These are phyloP conservation scores for Lucifuga dentata DNA, from an alignment of 2,113 vertebrate species.

Conservation along the genomic window DNA sequence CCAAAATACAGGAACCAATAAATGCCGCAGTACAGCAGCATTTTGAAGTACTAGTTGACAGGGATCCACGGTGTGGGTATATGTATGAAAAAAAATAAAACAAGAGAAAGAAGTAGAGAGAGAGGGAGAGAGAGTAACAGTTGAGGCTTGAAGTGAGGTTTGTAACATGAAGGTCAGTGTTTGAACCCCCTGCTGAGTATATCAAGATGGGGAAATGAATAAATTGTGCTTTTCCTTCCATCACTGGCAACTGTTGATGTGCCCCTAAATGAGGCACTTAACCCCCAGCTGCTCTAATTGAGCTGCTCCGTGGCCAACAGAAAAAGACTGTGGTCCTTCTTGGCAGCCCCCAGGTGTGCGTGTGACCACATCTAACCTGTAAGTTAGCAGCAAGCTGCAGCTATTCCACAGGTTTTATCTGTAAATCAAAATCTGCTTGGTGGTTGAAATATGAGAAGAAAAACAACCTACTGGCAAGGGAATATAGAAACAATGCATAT, in stretches of 20 bases:
- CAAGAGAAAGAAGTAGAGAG: too few relatives aligned
- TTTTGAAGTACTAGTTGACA: conserved; percentile 67
- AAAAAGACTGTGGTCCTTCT: conserved; percentile 43
- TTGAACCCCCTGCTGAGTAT: conserved; percentile 21
- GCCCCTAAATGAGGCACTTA: conserved; percentile 58
- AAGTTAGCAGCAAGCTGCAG: conserved; percentile 34
- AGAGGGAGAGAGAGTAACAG: conserved; percentile 5
- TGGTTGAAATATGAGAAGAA: conserved; percentile 26
- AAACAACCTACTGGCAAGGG: conserved; percentile 11
- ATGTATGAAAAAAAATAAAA: conserved; percentile 9
- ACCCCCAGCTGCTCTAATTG: conserved; percentile 64
- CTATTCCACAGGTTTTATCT: conserved; percentile 22
- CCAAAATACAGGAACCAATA: conserved; percentile 73
- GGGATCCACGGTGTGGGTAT: conserved; percentile 13
- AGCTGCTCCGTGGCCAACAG: conserved; percentile 41
- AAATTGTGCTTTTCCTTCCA: conserved; percentile 41
- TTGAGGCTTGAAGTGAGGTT: not conserved
- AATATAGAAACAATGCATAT: too few relatives aligned
- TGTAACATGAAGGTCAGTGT: conserved; percentile 50
- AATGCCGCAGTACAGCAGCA: conserved; percentile 49
- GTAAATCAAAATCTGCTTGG: conserved; percentile 23
- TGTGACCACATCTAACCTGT: conserved; percentile 20
- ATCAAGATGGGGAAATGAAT: conserved; percentile 60
- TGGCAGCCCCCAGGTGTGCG: conserved; percentile 46
- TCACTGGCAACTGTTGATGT: conserved; percentile 32